Percentiles rank a stretch among this genome's conserved stretches.
These are phyloP conservation scores for Abramis brama DNA, from an alignment of 2,113 vertebrate species.

Conservation along the genomic window DNA sequence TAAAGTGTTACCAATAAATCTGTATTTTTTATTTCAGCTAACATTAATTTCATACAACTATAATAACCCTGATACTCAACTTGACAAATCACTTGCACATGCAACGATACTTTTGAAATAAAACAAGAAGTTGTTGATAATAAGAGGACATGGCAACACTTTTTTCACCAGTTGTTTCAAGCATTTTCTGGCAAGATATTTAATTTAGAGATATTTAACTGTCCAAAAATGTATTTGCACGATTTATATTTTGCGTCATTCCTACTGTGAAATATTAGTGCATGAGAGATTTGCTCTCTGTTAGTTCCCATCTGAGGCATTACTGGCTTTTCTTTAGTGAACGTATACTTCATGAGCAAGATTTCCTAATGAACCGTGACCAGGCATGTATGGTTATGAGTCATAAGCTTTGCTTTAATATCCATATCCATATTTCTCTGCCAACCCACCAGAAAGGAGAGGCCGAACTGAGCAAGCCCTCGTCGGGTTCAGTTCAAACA, in stretches of 20 bases:
- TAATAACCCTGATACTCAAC: background rate
- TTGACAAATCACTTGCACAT: background rate
- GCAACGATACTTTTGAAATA: background rate
- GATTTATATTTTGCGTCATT: background rate
- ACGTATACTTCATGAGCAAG: background rate
- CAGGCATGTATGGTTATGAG: conserved; percentile 44
- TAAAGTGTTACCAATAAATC: no score
- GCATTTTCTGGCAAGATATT: background rate
- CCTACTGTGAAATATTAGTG: background rate
- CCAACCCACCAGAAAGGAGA: conserved; percentile 12
- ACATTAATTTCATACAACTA: background rate
- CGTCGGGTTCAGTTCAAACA: background rate
- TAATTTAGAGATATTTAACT: background rate
- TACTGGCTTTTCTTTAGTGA: background rate
- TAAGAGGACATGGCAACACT: no score
- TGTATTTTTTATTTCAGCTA: background rate
- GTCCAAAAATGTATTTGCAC: background rate
- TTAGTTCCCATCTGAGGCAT: background rate
- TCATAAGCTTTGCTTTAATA: conserved; percentile 43
- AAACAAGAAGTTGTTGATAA: background rate
- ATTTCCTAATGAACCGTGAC: conserved; percentile 43
- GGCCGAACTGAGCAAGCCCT: conserved; percentile 13
- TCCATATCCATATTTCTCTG: conserved; percentile 47
- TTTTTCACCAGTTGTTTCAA: background rate
- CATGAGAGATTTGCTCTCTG: background rate